Evolutionary conservation across 2,797 vertebrate species (phyloP).

Genomic region (Trichosurus vulpecula): DNA sequence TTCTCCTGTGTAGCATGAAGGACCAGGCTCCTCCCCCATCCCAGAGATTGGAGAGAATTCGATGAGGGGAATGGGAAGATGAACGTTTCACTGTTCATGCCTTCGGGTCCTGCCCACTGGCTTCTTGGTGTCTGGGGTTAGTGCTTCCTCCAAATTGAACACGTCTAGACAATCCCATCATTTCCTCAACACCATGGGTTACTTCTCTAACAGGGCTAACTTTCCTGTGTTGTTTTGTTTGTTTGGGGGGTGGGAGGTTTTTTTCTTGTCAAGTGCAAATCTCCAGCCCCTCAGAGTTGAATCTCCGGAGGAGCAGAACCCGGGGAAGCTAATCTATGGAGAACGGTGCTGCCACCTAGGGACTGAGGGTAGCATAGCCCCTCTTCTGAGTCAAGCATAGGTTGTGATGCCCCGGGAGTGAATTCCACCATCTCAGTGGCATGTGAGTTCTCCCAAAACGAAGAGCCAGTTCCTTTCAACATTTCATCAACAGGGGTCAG

Average conservation of each 20-base stretch:
- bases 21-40: slow-evolving; percentile 60
- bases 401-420: slow-evolving; percentile 45
- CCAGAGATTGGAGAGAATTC: slow-evolving; percentile 64
- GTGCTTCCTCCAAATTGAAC: slow-evolving; percentile 67
- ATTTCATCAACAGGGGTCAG: slow-evolving; percentile 58
- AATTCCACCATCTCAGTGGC: slow-evolving; percentile 46
- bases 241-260: not conserved
- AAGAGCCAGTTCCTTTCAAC: slow-evolving; percentile 60
- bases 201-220: slow-evolving; percentile 61
- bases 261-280: slow-evolving; percentile 64
- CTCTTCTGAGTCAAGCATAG: slow-evolving; percentile 47
- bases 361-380: slow-evolving; percentile 56
- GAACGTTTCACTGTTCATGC: slow-evolving; percentile 63
- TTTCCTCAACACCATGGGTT: slow-evolving; percentile 76
- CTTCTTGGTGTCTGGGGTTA: slow-evolving; percentile 71
- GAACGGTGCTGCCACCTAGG: slow-evolving; percentile 72
- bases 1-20: slow-evolving; percentile 75
- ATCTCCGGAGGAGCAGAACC: slow-evolving; percentile 49
- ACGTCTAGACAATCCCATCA: slow-evolving; percentile 76
- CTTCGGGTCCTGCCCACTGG: slow-evolving; percentile 64
- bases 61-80: slow-evolving; percentile 68
- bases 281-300: slow-evolving; percentile 59
- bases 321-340: slow-evolving; percentile 80
- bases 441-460: slow-evolving; percentile 49
- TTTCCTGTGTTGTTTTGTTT: slow-evolving; percentile 50